Conservation (phyloP, 2,888 invertebrate species). For the Thymelicus sylvestris region DNA sequence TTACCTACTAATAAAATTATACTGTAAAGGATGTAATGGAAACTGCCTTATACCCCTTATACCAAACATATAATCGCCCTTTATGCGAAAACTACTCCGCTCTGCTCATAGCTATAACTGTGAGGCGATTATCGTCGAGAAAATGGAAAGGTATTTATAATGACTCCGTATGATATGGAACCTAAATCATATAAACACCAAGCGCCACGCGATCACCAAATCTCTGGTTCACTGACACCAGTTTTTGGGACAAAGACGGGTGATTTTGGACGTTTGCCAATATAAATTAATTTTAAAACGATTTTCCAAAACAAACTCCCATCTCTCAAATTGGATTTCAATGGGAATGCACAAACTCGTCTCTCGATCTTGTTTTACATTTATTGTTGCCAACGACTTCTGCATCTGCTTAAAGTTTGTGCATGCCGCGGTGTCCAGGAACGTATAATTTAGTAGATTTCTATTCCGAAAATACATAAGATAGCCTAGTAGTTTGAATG, state of each 20-base stretch:
- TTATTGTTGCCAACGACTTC: background rate
- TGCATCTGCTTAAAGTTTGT: constrained; percentile 1
- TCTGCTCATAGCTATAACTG: too few species aligned
- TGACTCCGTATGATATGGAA: background rate
- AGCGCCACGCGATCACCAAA: constrained; percentile 42
- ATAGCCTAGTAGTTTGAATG: background rate
- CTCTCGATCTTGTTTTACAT: background rate
- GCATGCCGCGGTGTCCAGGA: background rate
- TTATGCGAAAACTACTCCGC: too few species aligned
- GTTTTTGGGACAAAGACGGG: constrained; percentile 65
- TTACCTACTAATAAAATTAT: too few species aligned
- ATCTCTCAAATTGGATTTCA: constrained; percentile 7
- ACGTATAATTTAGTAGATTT: too few species aligned
- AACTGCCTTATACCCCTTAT: too few species aligned
- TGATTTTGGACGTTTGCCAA: constrained; percentile 65
- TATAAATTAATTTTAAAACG: constrained; percentile 59
- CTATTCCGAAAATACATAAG: too few species aligned
- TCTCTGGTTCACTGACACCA: constrained; percentile 69
- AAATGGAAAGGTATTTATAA: too few species aligned
- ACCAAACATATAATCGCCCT: too few species aligned
- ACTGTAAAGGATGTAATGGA: too few species aligned
- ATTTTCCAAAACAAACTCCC: constrained; percentile 50
- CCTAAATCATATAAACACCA: background rate
- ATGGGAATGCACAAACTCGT: background rate
- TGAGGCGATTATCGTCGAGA: too few species aligned